A percentile compares a stretch with the other conserved stretches of the same genome.
Evolutionary conservation across 2,888 invertebrate genomes (phyloP).

Genomic region (Lagria hirta): DNA sequence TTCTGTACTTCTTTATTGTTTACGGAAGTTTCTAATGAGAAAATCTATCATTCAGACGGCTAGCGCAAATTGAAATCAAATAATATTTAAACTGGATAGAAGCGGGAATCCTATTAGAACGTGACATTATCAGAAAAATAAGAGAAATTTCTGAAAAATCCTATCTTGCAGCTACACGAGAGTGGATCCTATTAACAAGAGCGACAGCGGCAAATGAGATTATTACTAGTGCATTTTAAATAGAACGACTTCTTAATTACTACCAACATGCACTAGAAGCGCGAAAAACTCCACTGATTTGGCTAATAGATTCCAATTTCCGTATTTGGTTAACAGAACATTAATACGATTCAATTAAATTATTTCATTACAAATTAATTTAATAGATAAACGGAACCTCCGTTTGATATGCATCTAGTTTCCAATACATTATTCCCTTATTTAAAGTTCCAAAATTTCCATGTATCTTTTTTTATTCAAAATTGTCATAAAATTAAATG

Average conservation of each 20-base stretch:
- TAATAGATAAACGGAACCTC: too few relatives aligned
- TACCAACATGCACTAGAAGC: constrained; percentile 20
- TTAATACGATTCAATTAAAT: too few relatives aligned
- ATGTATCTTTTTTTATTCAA: too few relatives aligned
- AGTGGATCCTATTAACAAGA: constrained; percentile 30
- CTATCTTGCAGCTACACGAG: constrained; percentile 20
- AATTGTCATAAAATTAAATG: too few relatives aligned
- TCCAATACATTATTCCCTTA: too few relatives aligned
- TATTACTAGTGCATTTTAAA: constrained; percentile 34
- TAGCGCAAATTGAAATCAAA: constrained; percentile 31
- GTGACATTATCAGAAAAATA: constrained; percentile 29
- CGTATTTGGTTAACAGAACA: too few relatives aligned
- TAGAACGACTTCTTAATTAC: constrained; percentile 22
- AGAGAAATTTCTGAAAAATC: constrained; percentile 27
- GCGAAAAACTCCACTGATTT: constrained; percentile 10
- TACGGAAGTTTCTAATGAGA: constrained; percentile 20
- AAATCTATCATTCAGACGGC: constrained; percentile 19
- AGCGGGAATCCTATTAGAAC: constrained; percentile 23
- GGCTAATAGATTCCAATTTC: constrained; percentile 7
- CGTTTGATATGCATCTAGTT: too few relatives aligned
- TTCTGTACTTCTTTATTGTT: constrained; percentile 11
- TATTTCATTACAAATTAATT: too few relatives aligned
- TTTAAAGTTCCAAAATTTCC: too few relatives aligned
- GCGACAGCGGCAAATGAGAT: constrained; percentile 31
- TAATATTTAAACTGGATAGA: constrained; percentile 29